These are phyloP conservation scores for Prunella himalayana DNA, from an alignment of 2,113 vertebrate species.

Conservation along the genomic window DNA sequence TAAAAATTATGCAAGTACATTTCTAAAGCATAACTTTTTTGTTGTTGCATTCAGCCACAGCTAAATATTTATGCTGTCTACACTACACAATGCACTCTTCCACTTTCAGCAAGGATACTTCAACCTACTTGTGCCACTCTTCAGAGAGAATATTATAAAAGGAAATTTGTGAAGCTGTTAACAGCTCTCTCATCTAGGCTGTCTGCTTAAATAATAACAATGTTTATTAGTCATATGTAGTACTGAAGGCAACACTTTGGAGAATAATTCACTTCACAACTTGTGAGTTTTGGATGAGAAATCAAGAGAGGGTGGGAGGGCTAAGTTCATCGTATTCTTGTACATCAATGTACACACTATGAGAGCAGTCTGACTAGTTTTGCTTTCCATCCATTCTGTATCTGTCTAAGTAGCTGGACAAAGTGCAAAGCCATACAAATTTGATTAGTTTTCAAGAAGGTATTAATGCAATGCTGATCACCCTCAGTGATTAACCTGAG, in stretches of 20 bases:
- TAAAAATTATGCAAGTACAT: not conserved
- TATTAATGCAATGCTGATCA: not conserved
- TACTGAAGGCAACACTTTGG: not conserved
- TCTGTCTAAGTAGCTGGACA: not conserved
- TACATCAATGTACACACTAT: not conserved
- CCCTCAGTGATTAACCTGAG: not conserved
- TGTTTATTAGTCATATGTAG: not conserved
- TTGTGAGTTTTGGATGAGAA: not conserved
- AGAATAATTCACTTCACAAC: not conserved
- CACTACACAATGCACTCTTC: not conserved
- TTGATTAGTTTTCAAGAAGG: not conserved
- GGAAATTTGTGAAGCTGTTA: not conserved
- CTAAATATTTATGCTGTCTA: not conserved
- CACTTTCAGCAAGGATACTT: not conserved
- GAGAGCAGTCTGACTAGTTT: not conserved
- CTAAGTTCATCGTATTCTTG: not conserved
- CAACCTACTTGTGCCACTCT: not conserved
- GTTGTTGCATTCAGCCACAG: not conserved
- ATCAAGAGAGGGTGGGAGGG: not conserved
- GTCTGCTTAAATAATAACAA: not conserved
- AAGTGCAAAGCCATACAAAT: not conserved
- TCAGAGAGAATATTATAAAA: not conserved
- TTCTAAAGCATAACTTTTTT: not conserved
- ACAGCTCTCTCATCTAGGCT: not conserved
- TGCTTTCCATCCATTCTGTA: not conserved